Evolutionary conservation across 2,888 invertebrate species (phyloP).

Genomic region (Nowickia ferox): DNA sequence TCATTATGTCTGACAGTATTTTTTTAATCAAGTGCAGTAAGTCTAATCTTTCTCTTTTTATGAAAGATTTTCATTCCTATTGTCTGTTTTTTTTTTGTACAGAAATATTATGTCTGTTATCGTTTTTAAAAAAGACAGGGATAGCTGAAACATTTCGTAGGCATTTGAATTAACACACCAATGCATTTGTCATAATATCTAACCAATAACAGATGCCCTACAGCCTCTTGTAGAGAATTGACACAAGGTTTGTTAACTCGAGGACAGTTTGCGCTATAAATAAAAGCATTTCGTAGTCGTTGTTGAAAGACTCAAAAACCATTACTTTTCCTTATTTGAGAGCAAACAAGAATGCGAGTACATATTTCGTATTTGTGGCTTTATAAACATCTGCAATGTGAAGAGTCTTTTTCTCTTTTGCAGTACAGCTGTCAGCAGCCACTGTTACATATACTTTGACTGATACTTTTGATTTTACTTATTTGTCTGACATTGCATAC

Average conservation of each 20-base stretch:
- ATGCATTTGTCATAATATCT: constrained; percentile 45
- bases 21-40: constrained; percentile 65
- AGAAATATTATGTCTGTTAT: constrained; percentile 14
- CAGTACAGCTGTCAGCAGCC: constrained; percentile 37
- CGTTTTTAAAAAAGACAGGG: not conserved
- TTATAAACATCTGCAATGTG: constrained; percentile 44
- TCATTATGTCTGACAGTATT: constrained; percentile 68
- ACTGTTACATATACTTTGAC: constrained; percentile 2
- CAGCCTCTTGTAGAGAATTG: not conserved
- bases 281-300: not conserved
- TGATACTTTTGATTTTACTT: constrained; percentile 23
- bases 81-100: constrained; percentile 15
- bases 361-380: constrained; percentile 14
- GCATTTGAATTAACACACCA: constrained; percentile 46
- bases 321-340: not conserved
- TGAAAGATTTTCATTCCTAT: constrained; percentile 48
- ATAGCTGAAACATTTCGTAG: constrained; percentile 38
- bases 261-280: not conserved
- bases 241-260: not conserved
- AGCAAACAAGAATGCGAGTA: too few species aligned
- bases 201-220: constrained; percentile 33
- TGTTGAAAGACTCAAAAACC: too few species aligned
- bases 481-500: constrained; percentile 20
- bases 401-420: constrained; percentile 4
- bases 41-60: constrained; percentile 34